These are phyloP conservation scores for Eptatretus burgeri DNA, from an alignment of 2,113 vertebrate genomes.

Conservation along the genomic window DNA sequence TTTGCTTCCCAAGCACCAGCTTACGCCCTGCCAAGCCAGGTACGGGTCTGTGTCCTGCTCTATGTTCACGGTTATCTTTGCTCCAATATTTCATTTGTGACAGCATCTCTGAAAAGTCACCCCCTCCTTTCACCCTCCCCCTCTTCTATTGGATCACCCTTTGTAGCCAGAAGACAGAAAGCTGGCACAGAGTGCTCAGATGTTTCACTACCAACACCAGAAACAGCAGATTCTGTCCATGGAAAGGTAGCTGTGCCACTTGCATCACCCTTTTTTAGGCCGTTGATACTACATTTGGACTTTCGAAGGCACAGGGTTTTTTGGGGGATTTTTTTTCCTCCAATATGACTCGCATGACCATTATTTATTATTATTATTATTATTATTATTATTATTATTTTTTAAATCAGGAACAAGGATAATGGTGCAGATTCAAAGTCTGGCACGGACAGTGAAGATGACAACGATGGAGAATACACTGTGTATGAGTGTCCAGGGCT, in stretches of 20 bases:
- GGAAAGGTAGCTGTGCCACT: slow-evolving; percentile 29
- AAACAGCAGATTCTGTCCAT: slow-evolving; percentile 75
- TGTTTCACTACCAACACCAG: slow-evolving; percentile 89
- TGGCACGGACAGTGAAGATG: slow-evolving; percentile 17
- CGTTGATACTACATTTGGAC: too few species aligned
- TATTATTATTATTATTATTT: too few species aligned
- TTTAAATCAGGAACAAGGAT: not conserved
- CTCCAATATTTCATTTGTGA: too few species aligned
- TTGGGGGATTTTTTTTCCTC: too few species aligned
- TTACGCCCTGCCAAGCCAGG: too few species aligned
- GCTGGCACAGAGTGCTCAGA: slow-evolving; percentile 55
- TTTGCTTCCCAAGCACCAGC: too few species aligned
- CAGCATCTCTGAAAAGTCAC: not conserved
- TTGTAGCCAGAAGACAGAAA: slow-evolving; percentile 46
- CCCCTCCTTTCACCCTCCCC: not conserved
- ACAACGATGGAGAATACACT: slow-evolving; percentile 75
- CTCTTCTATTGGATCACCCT: not conserved
- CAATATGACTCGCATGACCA: too few species aligned
- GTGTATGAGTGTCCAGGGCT: slow-evolving; percentile 85
- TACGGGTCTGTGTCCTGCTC: too few species aligned
- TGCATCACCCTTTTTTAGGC: too few species aligned
- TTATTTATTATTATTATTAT: too few species aligned
- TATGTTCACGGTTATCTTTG: too few species aligned
- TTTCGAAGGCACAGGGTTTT: too few species aligned
- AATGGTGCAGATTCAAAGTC: not conserved